phyloP scores from a whole-genome alignment of 2,113 vertebrate species.

The Cryptoleucopteryx plumbea region DNA sequence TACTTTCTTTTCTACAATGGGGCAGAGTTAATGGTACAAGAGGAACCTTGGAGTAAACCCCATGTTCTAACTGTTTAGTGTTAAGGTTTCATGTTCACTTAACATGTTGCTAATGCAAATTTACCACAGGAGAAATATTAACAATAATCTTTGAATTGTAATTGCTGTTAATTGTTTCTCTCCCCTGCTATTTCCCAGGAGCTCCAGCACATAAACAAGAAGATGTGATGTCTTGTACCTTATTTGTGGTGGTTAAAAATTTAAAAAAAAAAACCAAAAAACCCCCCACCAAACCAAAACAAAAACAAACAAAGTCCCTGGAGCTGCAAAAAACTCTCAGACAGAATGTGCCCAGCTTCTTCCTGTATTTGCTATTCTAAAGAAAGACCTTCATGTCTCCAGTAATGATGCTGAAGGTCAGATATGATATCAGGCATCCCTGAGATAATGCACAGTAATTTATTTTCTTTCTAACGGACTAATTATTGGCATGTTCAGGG shows the following conservation, averaged over 20 bases:
- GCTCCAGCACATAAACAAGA: background rate
- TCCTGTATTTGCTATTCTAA: background rate
- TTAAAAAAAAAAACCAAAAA: background rate
- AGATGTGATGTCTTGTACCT: background rate
- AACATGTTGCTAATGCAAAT: background rate
- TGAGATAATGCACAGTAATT: constrained; percentile 59
- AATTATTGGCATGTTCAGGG: constrained; percentile 59
- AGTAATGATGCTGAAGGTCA: constrained; percentile 71
- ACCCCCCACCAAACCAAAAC: no score
- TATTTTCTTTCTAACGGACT: constrained; percentile 61
- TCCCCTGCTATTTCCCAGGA: background rate
- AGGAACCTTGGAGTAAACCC: background rate
- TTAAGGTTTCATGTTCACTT: background rate
- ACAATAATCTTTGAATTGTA: background rate
- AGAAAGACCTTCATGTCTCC: constrained; percentile 24
- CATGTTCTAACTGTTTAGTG: background rate
- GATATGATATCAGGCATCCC: constrained; percentile 47
- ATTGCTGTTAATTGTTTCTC: background rate
- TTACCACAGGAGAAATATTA: background rate
- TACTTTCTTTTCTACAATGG: background rate
- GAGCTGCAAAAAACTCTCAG: background rate
- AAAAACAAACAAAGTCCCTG: background rate
- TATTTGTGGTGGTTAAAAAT: background rate
- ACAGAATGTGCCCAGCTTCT: background rate
- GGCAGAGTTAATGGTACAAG: background rate